Evolutionary conservation across 1,140 invertebrate species (phyloP), one percentile per base, ranked within the genome.

Genomic region (Microplitis demolitor): DNA sequence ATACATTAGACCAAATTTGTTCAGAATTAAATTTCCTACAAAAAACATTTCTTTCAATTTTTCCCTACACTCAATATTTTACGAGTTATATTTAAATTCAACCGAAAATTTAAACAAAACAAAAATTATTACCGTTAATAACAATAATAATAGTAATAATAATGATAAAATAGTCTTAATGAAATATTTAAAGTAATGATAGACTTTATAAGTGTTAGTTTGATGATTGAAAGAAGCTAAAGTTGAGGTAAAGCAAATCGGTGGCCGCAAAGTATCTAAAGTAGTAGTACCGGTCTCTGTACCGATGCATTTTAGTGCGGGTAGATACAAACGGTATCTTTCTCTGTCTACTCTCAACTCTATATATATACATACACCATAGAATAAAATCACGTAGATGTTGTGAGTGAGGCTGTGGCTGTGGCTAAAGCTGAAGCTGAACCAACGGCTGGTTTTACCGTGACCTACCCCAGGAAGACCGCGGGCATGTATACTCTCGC

Each of bases 381-480:
- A 45, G 6, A 45, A 45, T 45, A 45, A 45, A 45, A 45, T 45
- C 8, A 45, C 39, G 39, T 45, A 62, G 31, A 62, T 16, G 4
- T 45, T 9, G 39, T 24, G 2, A 24, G 24, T 24, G 24, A 24
- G 24, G 24, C 24, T 24, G 24, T 24, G 24, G 24, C 24, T 24
- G 14, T 8, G 14, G 5, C 34, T 24, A 31, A 24, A 16, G 62
- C 31, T 14, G 39, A 33, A 5, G 13, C 31, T 50, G 54, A 14
- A n/a, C 8, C 51, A 56, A 14, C 51, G 56, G 14, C 14, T 58
- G 56, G 56, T 58, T 58, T 58, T 31, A 24, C 54, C 60, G 33
- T 71, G 69, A 71, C 69, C 69, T 71, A 71, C 69, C 69, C 69
- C 69, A 71, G 69, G 69, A 71, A 71, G 35, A 58, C 56, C 56